These are phyloP conservation scores for Phaethon lepturus DNA, from an alignment of 2,113 vertebrate species.

Conservation along the genomic window DNA sequence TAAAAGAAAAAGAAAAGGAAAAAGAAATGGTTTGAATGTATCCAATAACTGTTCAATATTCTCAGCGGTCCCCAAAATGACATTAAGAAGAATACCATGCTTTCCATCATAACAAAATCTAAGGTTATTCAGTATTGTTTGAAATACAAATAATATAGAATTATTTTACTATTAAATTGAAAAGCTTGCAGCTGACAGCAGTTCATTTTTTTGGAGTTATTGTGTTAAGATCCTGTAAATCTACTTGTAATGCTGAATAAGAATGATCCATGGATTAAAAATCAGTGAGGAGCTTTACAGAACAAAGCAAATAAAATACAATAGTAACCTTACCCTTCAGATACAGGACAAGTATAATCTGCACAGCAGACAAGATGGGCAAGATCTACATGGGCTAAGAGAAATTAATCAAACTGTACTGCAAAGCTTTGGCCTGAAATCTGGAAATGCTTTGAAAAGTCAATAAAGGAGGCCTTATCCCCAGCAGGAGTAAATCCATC, in stretches of 20 bases:
- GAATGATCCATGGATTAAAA: conserved; percentile 63
- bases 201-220: conserved; percentile 48
- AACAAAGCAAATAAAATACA: conserved; percentile 35
- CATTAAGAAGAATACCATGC: conserved; percentile 29
- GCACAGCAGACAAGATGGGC: conserved; percentile 41
- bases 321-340: conserved; percentile 35
- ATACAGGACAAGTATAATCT: conserved; percentile 52
- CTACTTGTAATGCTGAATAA: conserved; percentile 56
- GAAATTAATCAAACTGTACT: conserved; percentile 71
- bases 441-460: conserved; percentile 34
- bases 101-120: conserved; percentile 41
- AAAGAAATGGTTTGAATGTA: conserved; percentile 16
- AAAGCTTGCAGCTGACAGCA: conserved; percentile 52
- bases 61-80: background rate
- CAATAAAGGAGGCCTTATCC: conserved; percentile 7
- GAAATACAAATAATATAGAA: conserved; percentile 43
- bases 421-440: conserved; percentile 13
- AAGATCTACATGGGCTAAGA: conserved; percentile 62
- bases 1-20: background rate
- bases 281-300: conserved; percentile 13
- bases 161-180: conserved; percentile 53
- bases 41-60: conserved; percentile 19
- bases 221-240: conserved; percentile 65
- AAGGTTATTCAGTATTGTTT: conserved; percentile 48
- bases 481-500: conserved; percentile 7